Base-by-base conservation (phyloP, 2,113 vertebrate genomes). In the Plotosus lineatus region DNA sequence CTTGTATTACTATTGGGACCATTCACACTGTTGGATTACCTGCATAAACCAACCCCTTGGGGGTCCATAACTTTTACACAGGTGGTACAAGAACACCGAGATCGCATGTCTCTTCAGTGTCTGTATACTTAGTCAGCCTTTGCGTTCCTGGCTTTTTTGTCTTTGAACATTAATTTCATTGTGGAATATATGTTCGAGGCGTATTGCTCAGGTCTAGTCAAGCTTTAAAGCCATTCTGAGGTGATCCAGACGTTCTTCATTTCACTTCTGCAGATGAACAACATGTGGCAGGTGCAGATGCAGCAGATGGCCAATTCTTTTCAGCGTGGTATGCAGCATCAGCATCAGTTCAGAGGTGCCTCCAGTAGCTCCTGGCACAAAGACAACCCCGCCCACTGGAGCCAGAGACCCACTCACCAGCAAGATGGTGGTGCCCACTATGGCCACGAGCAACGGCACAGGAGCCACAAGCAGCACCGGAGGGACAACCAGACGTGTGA, bases 191-290 rank as follows among this genome's bases (percentile, higher is more conserved):
- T n/a, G n/a, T n/a, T n/a, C n/a, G 11, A 50, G 17, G 48, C 7
- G 2, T 50, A 4, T 14, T n/a, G 6, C 12, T n/a, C n/a, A 26
- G 21, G 23, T 38, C 40, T 21, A 10, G 19, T 38, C 17, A 21
- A 19, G 9, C 26, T 68, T 26, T 68, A 44, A 6, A 68, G 23
- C 65, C 44, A 15, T 42, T 44, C 4, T 17, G 6, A 15, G 15
- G 14, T 69, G 12, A 28, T 31, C n/a, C 6, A 26, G 38, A 26
- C 12, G 12, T 15, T 77, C 14, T 63, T 72, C 23, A 56, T 71
- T 66, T 3, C n/a, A n/a, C n/a, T 15, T 33, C 17, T 1, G 0
- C 82, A 98, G 97, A 91, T 97, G 91, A 95, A 93, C 87, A 95
- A 33, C 17, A 77, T 88, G 63, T 89, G 87, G 82, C 91, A 96